Base-by-base conservation (phyloP, 2,888 invertebrate species). In the Metalampra italica region DNA sequence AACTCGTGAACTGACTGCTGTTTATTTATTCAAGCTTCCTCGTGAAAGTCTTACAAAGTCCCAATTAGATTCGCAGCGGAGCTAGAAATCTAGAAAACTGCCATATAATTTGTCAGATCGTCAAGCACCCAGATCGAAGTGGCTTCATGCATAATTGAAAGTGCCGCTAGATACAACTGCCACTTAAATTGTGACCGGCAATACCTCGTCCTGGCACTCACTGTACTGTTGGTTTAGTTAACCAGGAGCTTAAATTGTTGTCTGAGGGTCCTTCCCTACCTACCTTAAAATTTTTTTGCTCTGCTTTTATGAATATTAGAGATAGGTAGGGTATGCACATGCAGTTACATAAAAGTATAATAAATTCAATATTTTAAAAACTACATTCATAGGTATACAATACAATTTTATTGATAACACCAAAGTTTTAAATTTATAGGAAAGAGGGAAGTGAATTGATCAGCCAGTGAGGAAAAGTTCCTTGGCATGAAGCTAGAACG, bases 31-130 rank as follows among this genome's bases (percentile, higher is more conserved):
- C 45, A 40, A 43, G 15, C 40, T 54, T 52, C 49, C 54, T 49
- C 46, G 57, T 57, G 62, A 65, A 67, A 71, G 68, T 64, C 37
- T 38, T 44, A 46, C 50, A 43, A 50, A 43, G 37, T 50, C 47
- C 52, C 61, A 62, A 56, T 62, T 61, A 63, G 57, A 50, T 55
- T 49, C 40, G 49, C 52, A 46, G 55, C 57, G 63, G 62, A 62
- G 53, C 57, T 61, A 62, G 70, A 75, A 76, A 74, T 66, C 68
- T 55, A 57, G 64, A 55, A 68, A 63, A 66, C 60, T 55, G 63
- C 70, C 57, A 57, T 76, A 61, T 73, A 78, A 80, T 80, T 80
- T 79, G 75, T 76, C 69, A 68, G 68, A 62, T 75, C 67, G 68
- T 71, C 72, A 68, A 65, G 62, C 55, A 55, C 56, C 56, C 50